Base-by-base conservation (phyloP, 2,888 invertebrate species). In the Tineola bisselliella region DNA sequence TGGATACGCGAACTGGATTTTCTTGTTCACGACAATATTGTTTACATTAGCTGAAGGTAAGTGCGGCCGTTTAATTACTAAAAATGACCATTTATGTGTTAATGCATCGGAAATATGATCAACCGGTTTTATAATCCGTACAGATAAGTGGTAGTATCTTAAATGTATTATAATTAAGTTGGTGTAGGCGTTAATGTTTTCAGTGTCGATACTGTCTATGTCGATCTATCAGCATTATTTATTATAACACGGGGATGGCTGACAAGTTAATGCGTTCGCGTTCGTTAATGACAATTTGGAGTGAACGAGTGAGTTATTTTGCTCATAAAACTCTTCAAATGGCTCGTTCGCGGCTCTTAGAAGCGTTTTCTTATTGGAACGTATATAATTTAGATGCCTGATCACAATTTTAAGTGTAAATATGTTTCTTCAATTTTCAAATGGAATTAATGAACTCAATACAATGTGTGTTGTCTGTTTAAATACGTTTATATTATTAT, bases 21-120 rank as follows among this genome's bases (percentile, higher is more conserved):
- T 83, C 75, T 80, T 87, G 79, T 69, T 81, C 68, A 77, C 73
- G 68, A 69, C 80, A 68, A 76, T 81, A 80, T 87, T 87, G 87
- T 87, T 87, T 87, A 87, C 87, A 81, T 84, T 80, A 73, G 82
- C 73, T 74, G 79, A 87, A 87, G 87, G 87, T 87, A 77, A 82
- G 82, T 72, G 48, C 25, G 54, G 19, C 5, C 25, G 19, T 54
- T 25, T 54, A 54, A 52, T 52, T 52, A 52, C 6, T 52, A 11
- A 18, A 52, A 17, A 25, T 25, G n/a, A 17, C 11, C 17, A 48
- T 48, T 48, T 17, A 15, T 17, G 15, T 13, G 25, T 54, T 54
- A 25, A 18, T 54, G 19, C 25, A 25, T 25, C 11, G 8, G 8
- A 17, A 25, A 25, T n/a, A 25, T n/a, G n/a, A 25, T n/a, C 3